phyloP scores from a whole-genome alignment of 2,888 invertebrate genomes.

The Cynaeus angustus region DNA sequence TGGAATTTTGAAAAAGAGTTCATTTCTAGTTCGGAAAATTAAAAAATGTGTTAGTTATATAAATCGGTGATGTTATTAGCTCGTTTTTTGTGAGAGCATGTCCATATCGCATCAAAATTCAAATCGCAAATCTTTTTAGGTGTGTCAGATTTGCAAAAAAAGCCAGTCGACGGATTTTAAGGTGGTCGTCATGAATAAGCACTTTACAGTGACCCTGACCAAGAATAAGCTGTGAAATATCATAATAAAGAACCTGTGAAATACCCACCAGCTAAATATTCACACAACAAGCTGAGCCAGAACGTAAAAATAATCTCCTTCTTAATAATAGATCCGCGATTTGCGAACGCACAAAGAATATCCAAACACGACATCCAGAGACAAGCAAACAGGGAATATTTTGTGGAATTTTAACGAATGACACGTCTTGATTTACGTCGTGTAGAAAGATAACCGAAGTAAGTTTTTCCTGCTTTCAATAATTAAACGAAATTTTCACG shows the following conservation, averaged over 20 bases:
- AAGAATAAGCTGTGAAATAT: constrained; percentile 40
- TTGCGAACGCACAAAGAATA: constrained; percentile 28
- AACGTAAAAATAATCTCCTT: constrained; percentile 30
- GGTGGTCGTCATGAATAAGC: constrained; percentile 46
- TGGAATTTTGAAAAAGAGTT: too few species aligned
- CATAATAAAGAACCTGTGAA: constrained; percentile 40
- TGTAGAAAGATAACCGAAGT: too few species aligned
- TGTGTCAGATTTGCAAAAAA: constrained; percentile 40
- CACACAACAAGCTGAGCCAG: constrained; percentile 20
- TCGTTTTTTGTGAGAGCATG: too few species aligned
- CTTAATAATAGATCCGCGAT: constrained; percentile 23
- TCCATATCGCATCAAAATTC: not conserved
- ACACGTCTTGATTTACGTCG: not conserved
- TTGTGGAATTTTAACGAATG: constrained; percentile 50
- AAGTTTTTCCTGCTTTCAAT: constrained; percentile 37
- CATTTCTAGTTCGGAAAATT: too few species aligned
- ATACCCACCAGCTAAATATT: constrained; percentile 19
- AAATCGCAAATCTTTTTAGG: constrained; percentile 34
- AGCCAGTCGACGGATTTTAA: constrained; percentile 34
- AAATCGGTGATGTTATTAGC: too few species aligned
- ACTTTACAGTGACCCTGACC: constrained; percentile 47
- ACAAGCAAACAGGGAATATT: constrained; percentile 11
- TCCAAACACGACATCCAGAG: not conserved
- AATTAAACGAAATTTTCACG: constrained; percentile 46
- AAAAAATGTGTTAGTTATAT: too few species aligned